phyloP scores from a whole-genome alignment of 2,888 invertebrate species.

The Caenorhabditis sp. region DNA sequence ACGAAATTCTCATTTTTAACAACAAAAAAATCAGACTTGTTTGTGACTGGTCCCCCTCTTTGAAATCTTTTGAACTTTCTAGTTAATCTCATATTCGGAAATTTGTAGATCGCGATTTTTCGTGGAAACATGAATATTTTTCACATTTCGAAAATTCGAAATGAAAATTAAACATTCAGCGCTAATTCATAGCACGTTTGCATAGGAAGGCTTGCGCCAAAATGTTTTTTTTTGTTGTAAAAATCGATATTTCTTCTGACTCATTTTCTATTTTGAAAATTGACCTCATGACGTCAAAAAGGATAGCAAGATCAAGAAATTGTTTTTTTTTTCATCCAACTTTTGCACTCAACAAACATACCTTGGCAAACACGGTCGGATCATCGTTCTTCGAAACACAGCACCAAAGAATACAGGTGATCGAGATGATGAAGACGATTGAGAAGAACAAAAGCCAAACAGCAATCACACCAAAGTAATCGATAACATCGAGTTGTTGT shows the following conservation, averaged over 20 bases:
- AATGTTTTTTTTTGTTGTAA: no score
- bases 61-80: no score
- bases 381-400: slow-evolving; percentile 67
- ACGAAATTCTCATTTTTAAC: no score
- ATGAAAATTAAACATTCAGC: slow-evolving; percentile 1
- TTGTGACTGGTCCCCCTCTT: no score
- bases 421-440: slow-evolving; percentile 65
- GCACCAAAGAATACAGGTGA: slow-evolving; percentile 76
- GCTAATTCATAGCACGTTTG: no score
- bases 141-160: neutral
- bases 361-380: slow-evolving; percentile 68
- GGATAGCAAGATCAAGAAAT: neutral
- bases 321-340: neutral
- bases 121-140: no score
- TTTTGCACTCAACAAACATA: slow-evolving; percentile 19
- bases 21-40: no score
- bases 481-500: slow-evolving; percentile 67
- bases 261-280: no score
- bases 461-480: slow-evolving; percentile 69
- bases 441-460: slow-evolving; percentile 64
- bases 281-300: slow-evolving; percentile 4
- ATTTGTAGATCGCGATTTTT: no score
- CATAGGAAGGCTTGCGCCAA: no score
- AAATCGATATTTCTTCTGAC: no score
- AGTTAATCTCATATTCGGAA: no score